These are phyloP conservation scores for Liasis olivaceus DNA, from an alignment of 2,797 vertebrate species.

Conservation along the genomic window DNA sequence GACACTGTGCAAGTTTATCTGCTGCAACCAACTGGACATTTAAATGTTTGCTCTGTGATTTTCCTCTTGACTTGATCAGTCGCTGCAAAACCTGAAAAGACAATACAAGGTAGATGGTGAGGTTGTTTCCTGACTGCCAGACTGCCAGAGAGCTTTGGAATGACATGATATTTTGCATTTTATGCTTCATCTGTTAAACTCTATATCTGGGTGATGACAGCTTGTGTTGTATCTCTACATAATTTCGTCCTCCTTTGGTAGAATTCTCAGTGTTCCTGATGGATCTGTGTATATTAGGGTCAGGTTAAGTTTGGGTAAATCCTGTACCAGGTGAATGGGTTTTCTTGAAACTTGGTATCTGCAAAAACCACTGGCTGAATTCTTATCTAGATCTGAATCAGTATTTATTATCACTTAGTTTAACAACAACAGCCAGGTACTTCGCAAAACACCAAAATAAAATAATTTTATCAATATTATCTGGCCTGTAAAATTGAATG, in stretches of 20 bases:
- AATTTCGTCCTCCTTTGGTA: background rate
- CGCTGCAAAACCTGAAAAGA: slow-evolving; percentile 89
- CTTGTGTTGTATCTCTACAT: background rate
- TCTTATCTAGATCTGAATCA: background rate
- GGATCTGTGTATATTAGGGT: background rate
- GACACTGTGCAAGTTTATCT: slow-evolving; percentile 95
- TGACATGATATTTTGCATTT: background rate
- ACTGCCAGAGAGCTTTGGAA: background rate
- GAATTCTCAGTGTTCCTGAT: background rate
- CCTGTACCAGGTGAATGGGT: background rate
- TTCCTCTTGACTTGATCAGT: slow-evolving; percentile 96
- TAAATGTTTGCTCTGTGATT: slow-evolving; percentile 98
- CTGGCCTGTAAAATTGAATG: background rate
- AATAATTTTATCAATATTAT: background rate
- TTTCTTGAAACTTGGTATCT: background rate
- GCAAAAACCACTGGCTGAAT: background rate
- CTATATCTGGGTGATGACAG: background rate
- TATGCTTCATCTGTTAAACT: background rate
- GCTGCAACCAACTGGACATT: slow-evolving; percentile 97
- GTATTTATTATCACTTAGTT: background rate
- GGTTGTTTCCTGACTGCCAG: background rate
- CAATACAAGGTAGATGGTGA: slow-evolving; percentile 14
- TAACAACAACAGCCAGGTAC: background rate
- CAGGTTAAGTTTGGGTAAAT: background rate
- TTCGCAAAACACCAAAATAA: background rate